phyloP scores from a whole-genome alignment of 2,113 vertebrate species.

The Colaptes auratus region DNA sequence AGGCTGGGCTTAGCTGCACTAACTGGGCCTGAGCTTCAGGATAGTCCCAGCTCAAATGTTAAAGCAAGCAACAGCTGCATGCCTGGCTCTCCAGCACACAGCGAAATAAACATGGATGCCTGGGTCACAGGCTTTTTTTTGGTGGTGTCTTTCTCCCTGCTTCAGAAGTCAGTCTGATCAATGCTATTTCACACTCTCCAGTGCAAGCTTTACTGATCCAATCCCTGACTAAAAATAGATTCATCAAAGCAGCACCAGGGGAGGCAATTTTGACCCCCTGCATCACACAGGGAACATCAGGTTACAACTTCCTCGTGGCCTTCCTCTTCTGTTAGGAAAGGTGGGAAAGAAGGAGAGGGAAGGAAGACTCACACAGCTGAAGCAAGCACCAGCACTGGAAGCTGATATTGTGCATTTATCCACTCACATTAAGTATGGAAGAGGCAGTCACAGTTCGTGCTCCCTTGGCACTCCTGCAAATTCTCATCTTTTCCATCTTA shows the following conservation, averaged over 20 bases:
- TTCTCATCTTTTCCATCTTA: conserved; percentile 65
- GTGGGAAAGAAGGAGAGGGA: not conserved
- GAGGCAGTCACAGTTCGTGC: conserved; percentile 28
- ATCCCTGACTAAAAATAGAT: conserved; percentile 48
- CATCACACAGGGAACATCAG: not conserved
- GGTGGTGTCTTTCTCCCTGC: conserved; percentile 64
- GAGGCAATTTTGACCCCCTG: not conserved
- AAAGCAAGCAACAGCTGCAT: conserved; percentile 5
- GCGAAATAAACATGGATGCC: conserved; percentile 48
- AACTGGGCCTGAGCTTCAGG: not conserved
- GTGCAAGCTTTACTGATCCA: conserved; percentile 35
- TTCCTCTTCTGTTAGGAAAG: not conserved
- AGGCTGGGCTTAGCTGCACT: not conserved
- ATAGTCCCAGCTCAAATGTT: not conserved
- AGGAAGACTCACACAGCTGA: not conserved
- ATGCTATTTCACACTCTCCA: conserved; percentile 60
- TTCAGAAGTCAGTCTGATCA: conserved; percentile 76
- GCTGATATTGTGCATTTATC: conserved; percentile 50
- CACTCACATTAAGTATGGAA: conserved; percentile 41
- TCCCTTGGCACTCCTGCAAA: conserved; percentile 41
- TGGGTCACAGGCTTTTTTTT: conserved; percentile 60
- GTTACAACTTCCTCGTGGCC: conserved; percentile 15
- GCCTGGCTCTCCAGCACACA: conserved; percentile 36
- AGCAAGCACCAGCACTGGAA: not conserved
- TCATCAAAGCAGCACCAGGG: conserved; percentile 34